Percentiles rank a stretch among this genome's conserved stretches.
Conservation (phyloP, 1,140 invertebrate genomes). For the Drosophila gunungcola region DNA sequence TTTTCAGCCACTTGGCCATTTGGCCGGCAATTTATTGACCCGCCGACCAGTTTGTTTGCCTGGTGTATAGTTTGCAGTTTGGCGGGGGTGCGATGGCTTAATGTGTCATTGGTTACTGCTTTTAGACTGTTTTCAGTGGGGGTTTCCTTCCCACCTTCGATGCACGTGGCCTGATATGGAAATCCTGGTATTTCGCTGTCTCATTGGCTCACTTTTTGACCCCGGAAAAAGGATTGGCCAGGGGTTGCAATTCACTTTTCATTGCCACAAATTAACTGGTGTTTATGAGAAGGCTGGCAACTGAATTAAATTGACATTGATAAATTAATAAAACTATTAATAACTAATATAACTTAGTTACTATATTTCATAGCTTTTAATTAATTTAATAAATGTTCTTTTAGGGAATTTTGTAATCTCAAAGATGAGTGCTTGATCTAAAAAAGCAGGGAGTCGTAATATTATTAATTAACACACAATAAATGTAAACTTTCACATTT, state of each 20-base stretch:
- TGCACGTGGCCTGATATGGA: slow-evolving; percentile 33
- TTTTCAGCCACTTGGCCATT: slow-evolving; percentile 16
- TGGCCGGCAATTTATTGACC: slow-evolving; percentile 32
- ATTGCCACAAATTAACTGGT: not conserved
- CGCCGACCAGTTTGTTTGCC: slow-evolving; percentile 2
- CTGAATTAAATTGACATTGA: too few relatives aligned
- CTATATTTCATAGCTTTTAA: too few relatives aligned
- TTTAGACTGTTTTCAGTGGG: not conserved
- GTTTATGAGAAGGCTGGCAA: not conserved
- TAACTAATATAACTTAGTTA: too few relatives aligned
- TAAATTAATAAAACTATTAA: too few relatives aligned
- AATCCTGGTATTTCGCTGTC: slow-evolving; percentile 15
- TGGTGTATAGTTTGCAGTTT: not conserved
- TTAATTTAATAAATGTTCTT: too few relatives aligned
- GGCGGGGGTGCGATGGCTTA: slow-evolving; percentile 4
- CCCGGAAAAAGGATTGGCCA: not conserved
- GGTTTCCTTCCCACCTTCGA: not conserved
- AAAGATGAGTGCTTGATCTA: too few relatives aligned
- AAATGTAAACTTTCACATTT: too few relatives aligned
- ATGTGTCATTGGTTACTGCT: slow-evolving; percentile 35
- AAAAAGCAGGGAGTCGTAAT: too few relatives aligned
- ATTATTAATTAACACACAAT: too few relatives aligned
- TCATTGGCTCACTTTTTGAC: slow-evolving; percentile 21
- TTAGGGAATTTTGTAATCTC: too few relatives aligned
- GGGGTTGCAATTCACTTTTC: slow-evolving; percentile 14